These are phyloP conservation scores for Vollenhovia emeryi DNA, from an alignment of 1,140 invertebrate species.

Conservation along the genomic window DNA sequence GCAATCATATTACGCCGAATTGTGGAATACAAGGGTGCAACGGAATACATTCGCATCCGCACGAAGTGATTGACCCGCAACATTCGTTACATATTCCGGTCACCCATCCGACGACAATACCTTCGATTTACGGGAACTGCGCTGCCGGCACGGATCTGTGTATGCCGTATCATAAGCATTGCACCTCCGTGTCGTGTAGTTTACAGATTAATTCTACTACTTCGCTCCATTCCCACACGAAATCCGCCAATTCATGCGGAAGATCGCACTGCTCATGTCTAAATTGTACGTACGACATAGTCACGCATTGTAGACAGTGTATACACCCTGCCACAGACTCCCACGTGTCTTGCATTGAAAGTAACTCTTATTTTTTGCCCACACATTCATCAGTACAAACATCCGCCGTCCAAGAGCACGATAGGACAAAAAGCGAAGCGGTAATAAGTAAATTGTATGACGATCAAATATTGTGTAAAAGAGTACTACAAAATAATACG, in stretches of 20 bases:
- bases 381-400: slow-evolving; percentile 74
- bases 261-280: slow-evolving; percentile 73
- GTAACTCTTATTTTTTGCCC: slow-evolving; percentile 77
- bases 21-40: slow-evolving; percentile 71
- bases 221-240: slow-evolving; percentile 67
- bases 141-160: slow-evolving; percentile 74
- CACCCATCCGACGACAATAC: slow-evolving; percentile 63
- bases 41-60: slow-evolving; percentile 66
- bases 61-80: slow-evolving; percentile 71
- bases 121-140: slow-evolving; percentile 75
- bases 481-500: slow-evolving; percentile 66
- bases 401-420: slow-evolving; percentile 76
- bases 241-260: slow-evolving; percentile 60
- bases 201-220: slow-evolving; percentile 73
- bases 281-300: slow-evolving; percentile 78
- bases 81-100: slow-evolving; percentile 73
- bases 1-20: slow-evolving; percentile 63
- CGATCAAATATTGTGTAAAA: slow-evolving; percentile 75
- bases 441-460: slow-evolving; percentile 77
- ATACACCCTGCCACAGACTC: slow-evolving; percentile 77
- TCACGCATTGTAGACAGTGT: slow-evolving; percentile 78
- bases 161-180: slow-evolving; percentile 78
- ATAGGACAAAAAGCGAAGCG: slow-evolving; percentile 70
- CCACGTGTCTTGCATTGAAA: slow-evolving; percentile 73
- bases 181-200: slow-evolving; percentile 73